phyloP scores from a whole-genome alignment of 1,140 invertebrate genomes.

The Brachystomella parvula region DNA sequence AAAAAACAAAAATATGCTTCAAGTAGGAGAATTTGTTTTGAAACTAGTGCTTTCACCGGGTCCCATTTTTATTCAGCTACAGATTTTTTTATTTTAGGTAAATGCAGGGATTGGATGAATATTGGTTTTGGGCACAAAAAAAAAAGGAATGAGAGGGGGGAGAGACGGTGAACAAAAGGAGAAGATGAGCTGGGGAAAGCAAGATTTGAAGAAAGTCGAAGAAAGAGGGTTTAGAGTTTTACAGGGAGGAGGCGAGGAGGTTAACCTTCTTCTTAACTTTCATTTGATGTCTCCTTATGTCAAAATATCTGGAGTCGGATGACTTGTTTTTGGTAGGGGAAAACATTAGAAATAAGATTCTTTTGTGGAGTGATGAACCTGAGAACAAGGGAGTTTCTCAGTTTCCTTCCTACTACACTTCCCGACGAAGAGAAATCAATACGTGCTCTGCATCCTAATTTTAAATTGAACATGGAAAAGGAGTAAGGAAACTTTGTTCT shows the following conservation, averaged over 20 bases:
- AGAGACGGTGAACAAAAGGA: not conserved
- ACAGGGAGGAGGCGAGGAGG: not conserved
- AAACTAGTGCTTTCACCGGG: no score
- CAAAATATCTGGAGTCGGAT: slow-evolving; percentile 20
- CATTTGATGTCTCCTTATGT: slow-evolving; percentile 26
- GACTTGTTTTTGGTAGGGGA: slow-evolving; percentile 24
- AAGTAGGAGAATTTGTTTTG: no score
- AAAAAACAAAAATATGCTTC: no score
- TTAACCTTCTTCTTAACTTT: slow-evolving; percentile 26
- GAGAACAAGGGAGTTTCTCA: slow-evolving; percentile 15
- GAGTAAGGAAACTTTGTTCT: not conserved
- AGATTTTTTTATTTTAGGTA: not conserved
- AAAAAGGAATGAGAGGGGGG: not conserved
- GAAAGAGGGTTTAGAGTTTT: not conserved
- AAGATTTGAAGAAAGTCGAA: not conserved
- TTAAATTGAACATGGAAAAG: slow-evolving; percentile 11
- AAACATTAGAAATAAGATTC: slow-evolving; percentile 34
- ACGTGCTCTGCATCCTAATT: slow-evolving; percentile 37
- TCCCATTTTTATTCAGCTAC: no score
- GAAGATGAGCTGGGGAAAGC: no score
- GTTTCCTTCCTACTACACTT: not conserved
- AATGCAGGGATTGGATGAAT: not conserved
- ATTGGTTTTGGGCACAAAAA: no score
- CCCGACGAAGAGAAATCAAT: slow-evolving; percentile 16
- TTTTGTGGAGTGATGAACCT: slow-evolving; percentile 4